Base-by-base conservation (phyloP, 2,113 vertebrate species). In the Mustela lutreola region DNA sequence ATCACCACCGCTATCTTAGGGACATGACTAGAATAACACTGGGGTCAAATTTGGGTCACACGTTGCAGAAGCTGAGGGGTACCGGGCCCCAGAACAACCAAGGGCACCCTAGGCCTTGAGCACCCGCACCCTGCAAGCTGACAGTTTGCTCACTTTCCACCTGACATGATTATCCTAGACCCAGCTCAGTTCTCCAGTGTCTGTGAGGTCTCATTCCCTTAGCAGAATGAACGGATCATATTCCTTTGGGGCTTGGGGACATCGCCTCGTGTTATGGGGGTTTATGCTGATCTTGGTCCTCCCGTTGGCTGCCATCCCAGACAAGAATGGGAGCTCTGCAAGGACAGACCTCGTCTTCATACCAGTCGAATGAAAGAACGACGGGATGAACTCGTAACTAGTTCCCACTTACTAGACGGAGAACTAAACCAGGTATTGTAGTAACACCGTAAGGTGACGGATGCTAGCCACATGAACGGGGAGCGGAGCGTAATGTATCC, bases 241-340 rank as follows among this genome's bases (percentile, higher is more conserved):
- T 12, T 63, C 4, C 71, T 15, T 48, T 0, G 5, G 70, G 1
- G 9, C 56, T 9, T 75, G 81, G 26, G 60, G 71, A 33, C 36
- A 31, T 33, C 36, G 0, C 4, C 1, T 11, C 16, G 36, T 80
- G 36, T 45, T 14, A 5, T 1, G 26, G 11, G 6, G 42, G 3
- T 9, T 94, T 36, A 60, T 84, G 71, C 28, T 22, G 16, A 22
- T 53, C 62, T 22, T 22, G 3, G 11, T 19, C 33, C n/a, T n/a
- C 56, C 28, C 8, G 4, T 10, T 60, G 10, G 16, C 11, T 1
- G 3, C 60, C 53, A 53, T 4, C 31, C 36, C 63, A 12, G 0
- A 26, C 3, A 53, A 67, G 39, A 60, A 42, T 9, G 7, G 24
- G 56, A 42, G n/a, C 56, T 21, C 71, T 24, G 56, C 5, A n/a